Conservation (phyloP, 2,113 vertebrate genomes). For the Etia nguti region DNA sequence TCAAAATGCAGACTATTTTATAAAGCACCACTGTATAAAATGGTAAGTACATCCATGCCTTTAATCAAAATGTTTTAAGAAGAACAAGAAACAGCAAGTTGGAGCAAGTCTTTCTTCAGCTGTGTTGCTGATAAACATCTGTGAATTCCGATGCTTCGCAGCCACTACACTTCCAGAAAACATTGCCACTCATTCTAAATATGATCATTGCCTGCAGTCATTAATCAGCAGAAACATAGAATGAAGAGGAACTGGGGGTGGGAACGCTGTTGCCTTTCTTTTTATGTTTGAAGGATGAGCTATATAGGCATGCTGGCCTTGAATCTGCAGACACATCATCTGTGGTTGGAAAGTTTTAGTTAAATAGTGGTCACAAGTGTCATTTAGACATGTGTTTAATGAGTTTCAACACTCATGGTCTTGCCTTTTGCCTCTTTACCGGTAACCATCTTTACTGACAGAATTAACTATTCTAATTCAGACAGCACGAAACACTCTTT, state of each 20-base stretch:
- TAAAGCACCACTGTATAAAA: background rate
- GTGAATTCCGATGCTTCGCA: background rate
- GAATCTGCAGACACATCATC: background rate
- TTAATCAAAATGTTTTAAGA: background rate
- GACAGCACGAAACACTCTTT: background rate
- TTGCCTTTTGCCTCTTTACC: accelerated
- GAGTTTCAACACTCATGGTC: accelerated
- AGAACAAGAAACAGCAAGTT: background rate
- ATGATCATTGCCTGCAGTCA: background rate
- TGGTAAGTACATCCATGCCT: background rate
- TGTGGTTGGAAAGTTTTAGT: slow-evolving; percentile 1
- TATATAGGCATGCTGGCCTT: accelerated
- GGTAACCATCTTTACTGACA: background rate
- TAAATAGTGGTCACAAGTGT: background rate
- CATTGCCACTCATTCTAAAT: background rate
- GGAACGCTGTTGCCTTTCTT: background rate
- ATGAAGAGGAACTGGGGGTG: background rate
- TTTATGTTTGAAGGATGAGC: accelerated
- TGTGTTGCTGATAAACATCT: background rate
- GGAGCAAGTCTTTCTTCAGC: background rate
- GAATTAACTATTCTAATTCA: background rate
- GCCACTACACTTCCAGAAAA: background rate
- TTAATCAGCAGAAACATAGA: background rate
- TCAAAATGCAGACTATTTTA: background rate
- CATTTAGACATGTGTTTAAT: background rate